Base-by-base conservation (phyloP, 1,140 invertebrate species). In the Drosophila novamexicana region DNA sequence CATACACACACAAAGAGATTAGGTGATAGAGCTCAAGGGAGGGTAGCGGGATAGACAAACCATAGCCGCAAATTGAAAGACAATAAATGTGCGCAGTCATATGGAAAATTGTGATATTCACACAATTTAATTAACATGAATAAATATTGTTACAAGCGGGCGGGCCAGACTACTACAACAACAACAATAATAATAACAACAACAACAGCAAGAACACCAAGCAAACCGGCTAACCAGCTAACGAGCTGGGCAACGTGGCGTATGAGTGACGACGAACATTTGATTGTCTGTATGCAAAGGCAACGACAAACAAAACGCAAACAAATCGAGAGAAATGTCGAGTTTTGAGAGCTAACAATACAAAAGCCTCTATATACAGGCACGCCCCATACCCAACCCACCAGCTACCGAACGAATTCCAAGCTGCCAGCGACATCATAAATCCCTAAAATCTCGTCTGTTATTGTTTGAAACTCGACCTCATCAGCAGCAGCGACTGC, bases 51-150 rank as follows among this genome's bases (percentile, higher is more conserved):
- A 44, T 44, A 57, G 49, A 62, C 64, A 74, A 70, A 72, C 69
- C 77, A 81, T 69, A 75, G 81, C 84, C 84, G 85, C 89, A 91
- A 91, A 91, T 91, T 89, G 89, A 91, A 91, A 91, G 89, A 91
- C 89, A 91, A 91, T 91, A 91, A 91, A 91, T 91, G 84, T 73
- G 76, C 76, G 81, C 89, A 91, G 84, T 91, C 89, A 90, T 83
- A 91, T 90, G 90, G 90, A 91, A 91, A 91, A 91, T 91, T 91
- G 90, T 91, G 80, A 91, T 91, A 91, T 91, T 91, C 90, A 91
- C 90, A 90, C 90, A 91, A 91, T 91, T 91, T 91, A 91, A 91
- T 91, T 91, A 91, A 91, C 90, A 91, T 86, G 90, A 90, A 91
- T 84, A 91, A 91, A 91, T 91, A 91, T 91, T 91, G 90, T 91